A percentile compares a stretch with the other conserved stretches of the same genome.
phyloP scores from a whole-genome alignment of 1,140 invertebrate species.

The Zaprionus nigranus region DNA sequence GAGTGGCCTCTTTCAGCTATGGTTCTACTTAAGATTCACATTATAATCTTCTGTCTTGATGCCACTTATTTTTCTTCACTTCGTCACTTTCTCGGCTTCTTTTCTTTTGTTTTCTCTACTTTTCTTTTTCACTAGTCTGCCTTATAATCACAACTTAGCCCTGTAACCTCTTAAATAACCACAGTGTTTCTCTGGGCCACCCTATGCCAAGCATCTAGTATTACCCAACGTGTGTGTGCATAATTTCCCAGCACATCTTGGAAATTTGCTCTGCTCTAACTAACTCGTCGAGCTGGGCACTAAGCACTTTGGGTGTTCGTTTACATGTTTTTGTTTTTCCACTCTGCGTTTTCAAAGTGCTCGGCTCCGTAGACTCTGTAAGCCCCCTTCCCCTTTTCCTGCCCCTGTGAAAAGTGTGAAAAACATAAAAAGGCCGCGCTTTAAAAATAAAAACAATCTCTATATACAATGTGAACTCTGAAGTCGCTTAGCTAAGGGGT shows the following conservation, averaged over 20 bases:
- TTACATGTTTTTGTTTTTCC: constrained; percentile 65
- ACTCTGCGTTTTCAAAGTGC: constrained; percentile 35
- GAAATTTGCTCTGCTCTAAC: constrained; percentile 41
- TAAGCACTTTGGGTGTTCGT: constrained; percentile 69
- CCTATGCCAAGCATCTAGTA: constrained; percentile 13
- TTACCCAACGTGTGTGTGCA: constrained; percentile 12
- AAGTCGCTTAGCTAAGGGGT: not conserved
- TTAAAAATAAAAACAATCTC: constrained; percentile 69
- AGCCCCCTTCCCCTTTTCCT: not conserved
- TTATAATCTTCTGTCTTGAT: not conserved
- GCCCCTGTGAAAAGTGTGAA: constrained; percentile 67
- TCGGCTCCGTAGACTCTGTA: constrained; percentile 6
- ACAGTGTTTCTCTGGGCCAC: not conserved
- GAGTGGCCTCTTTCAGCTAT: not conserved
- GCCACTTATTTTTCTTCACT: not conserved
- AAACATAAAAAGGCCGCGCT: constrained; percentile 74
- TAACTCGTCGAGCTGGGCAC: constrained; percentile 58
- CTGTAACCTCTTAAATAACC: constrained; percentile 58
- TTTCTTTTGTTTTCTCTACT: not conserved
- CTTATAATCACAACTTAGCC: constrained; percentile 65
- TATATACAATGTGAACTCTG: not conserved
- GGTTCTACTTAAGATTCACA: not conserved
- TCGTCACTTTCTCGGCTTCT: constrained; percentile 1
- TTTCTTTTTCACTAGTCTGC: not conserved
- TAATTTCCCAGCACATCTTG: constrained; percentile 26